Evolutionary conservation across 2,888 invertebrate species (phyloP).

Genomic region (Geotrupes spiniger): DNA sequence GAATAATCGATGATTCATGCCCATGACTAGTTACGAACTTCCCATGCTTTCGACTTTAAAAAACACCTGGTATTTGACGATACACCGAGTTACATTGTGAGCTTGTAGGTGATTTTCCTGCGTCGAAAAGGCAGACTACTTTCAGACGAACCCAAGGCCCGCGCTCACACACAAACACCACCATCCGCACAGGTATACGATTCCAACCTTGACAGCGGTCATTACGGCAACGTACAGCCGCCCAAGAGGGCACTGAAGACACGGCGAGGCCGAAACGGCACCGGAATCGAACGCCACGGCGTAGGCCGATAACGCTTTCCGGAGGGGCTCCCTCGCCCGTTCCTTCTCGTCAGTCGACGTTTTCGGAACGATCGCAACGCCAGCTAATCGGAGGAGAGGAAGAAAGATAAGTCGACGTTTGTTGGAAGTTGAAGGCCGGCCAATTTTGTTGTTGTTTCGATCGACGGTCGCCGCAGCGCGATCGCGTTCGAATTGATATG

Average conservation of each 20-base stretch:
- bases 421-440: conserved; percentile 35
- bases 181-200: conserved; percentile 36
- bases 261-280: neutral
- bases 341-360: conserved; percentile 31
- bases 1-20: no score
- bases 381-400: neutral
- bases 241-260: conserved; percentile 2
- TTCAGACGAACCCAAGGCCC: conserved; percentile 34
- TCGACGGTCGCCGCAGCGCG: neutral
- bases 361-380: conserved; percentile 29
- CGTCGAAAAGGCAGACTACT: conserved; percentile 29
- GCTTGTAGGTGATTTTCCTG: neutral
- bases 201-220: conserved; percentile 42
- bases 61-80: no score
- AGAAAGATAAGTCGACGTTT: conserved; percentile 7
- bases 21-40: no score
- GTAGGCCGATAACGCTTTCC: conserved; percentile 31
- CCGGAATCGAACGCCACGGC: conserved; percentile 14
- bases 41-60: no score
- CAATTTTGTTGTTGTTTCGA: conserved; percentile 32
- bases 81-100: neutral
- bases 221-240: conserved; percentile 29
- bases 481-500: no score
- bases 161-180: conserved; percentile 34
- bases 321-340: conserved; percentile 30